Evolutionary conservation across 2,888 invertebrate species (phyloP).

Genomic region (Thecocarcelia acutangulata): DNA sequence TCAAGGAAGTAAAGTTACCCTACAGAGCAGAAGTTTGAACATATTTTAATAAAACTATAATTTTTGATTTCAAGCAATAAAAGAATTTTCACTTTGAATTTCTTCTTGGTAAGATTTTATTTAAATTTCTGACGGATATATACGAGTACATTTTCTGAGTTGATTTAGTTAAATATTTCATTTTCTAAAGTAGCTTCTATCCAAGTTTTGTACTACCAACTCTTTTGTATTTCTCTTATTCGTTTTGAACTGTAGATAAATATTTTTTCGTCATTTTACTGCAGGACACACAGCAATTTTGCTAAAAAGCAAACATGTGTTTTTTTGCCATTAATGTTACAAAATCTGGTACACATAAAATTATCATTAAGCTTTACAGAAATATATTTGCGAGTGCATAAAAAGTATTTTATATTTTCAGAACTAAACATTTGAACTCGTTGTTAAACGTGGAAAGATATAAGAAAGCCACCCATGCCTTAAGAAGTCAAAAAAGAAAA

Average conservation of each 20-base stretch:
- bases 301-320: background rate
- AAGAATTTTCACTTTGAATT: background rate
- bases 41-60: background rate
- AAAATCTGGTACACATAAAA: constrained; percentile 7
- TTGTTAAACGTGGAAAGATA: constrained; percentile 39
- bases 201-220: background rate
- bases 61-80: background rate
- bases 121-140: too few species aligned
- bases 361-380: constrained; percentile 34
- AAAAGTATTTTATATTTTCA: constrained; percentile 37
- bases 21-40: background rate
- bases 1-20: constrained; percentile 1
- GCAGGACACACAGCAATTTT: constrained; percentile 49
- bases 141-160: too few species aligned
- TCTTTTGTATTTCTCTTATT: background rate
- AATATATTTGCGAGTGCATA: constrained; percentile 24
- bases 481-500: constrained; percentile 1
- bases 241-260: background rate
- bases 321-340: constrained; percentile 27
- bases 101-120: too few species aligned
- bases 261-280: constrained; percentile 30
- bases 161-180: too few species aligned
- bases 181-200: too few species aligned
- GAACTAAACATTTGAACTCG: constrained; percentile 54
- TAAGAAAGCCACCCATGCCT: constrained; percentile 53